Evolutionary conservation across 2,113 vertebrate genomes (phyloP).

Genomic region (Triplophysa dalaica): DNA sequence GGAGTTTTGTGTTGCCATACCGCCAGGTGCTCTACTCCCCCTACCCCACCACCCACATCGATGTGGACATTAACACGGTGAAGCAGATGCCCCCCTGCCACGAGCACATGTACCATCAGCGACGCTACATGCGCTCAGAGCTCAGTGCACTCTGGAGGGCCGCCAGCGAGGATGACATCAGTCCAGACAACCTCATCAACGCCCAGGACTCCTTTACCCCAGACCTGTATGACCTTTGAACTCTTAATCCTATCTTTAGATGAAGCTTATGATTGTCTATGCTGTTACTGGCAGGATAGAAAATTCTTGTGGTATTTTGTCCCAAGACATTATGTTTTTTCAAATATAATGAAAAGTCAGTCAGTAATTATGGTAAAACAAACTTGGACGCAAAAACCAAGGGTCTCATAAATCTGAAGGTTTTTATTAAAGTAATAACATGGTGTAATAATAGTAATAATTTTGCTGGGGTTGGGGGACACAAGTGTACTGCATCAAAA

Average conservation of each 20-base stretch:
- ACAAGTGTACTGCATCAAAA: too few relatives aligned
- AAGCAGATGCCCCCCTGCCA: slow-evolving; percentile 98
- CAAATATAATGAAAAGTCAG: background rate
- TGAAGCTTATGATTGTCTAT: background rate
- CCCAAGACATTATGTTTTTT: background rate
- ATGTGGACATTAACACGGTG: slow-evolving; percentile 94
- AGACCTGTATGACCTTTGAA: slow-evolving; percentile 80
- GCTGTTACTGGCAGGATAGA: background rate
- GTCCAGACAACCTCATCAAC: slow-evolving; percentile 86
- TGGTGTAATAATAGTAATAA: too few relatives aligned
- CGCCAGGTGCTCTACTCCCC: slow-evolving; percentile 95
- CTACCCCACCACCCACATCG: slow-evolving; percentile 94
- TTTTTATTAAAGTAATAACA: too few relatives aligned
- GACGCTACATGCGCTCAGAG: slow-evolving; percentile 90
- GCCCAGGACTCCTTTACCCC: slow-evolving; percentile 92
- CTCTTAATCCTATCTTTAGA: background rate
- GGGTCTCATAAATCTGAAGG: background rate
- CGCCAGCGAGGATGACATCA: slow-evolving; percentile 88
- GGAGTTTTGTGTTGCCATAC: slow-evolving; percentile 94
- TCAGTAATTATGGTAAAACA: background rate
- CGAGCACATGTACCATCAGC: slow-evolving; percentile 92
- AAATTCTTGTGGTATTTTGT: background rate
- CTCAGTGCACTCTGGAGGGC: slow-evolving; percentile 89
- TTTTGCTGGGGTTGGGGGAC: too few relatives aligned
- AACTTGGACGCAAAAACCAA: background rate